Evolutionary conservation across 37 sponge, comb jelly and placozoan species (phyloP).

Genomic region (Beroe ovata): DNA sequence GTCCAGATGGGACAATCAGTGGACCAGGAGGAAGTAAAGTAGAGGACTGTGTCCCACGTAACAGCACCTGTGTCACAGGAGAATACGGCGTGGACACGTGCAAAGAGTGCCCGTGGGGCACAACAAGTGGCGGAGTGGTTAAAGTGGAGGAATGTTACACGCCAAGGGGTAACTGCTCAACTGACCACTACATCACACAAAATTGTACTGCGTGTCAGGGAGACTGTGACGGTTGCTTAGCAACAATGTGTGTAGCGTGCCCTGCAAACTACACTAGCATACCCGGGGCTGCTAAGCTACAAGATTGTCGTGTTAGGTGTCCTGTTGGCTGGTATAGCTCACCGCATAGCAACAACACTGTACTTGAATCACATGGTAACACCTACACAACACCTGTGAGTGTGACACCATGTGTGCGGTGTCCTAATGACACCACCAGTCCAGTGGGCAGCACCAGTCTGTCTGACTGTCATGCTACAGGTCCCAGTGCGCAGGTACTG

Average conservation of each 20-base stretch:
- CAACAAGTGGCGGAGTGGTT: not conserved
- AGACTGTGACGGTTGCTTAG: not conserved
- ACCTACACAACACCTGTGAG: no score
- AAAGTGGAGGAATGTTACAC: slow-evolving; percentile 11
- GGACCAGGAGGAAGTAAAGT: not conserved
- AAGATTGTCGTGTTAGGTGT: not conserved
- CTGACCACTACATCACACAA: not conserved
- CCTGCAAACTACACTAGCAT: slow-evolving; percentile 5
- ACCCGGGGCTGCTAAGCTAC: slow-evolving; percentile 32
- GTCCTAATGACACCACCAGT: slow-evolving; percentile 3
- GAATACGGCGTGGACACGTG: not conserved
- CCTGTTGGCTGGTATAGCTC: not conserved
- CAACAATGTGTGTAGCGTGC: not conserved
- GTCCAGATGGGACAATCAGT: not conserved
- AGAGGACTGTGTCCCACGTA: not conserved
- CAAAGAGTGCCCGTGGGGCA: slow-evolving; percentile 5
- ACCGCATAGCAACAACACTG: not conserved
- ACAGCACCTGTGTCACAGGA: not conserved
- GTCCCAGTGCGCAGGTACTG: not conserved
- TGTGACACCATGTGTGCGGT: not conserved
- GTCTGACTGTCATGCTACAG: not conserved
- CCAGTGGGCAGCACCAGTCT: not conserved
- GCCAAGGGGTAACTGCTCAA: not conserved
- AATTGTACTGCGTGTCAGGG: not conserved
- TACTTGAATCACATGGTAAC: no score